These are phyloP conservation scores for Melanotaenia nigrans DNA, from an alignment of 2,797 vertebrate species.

Conservation along the genomic window DNA sequence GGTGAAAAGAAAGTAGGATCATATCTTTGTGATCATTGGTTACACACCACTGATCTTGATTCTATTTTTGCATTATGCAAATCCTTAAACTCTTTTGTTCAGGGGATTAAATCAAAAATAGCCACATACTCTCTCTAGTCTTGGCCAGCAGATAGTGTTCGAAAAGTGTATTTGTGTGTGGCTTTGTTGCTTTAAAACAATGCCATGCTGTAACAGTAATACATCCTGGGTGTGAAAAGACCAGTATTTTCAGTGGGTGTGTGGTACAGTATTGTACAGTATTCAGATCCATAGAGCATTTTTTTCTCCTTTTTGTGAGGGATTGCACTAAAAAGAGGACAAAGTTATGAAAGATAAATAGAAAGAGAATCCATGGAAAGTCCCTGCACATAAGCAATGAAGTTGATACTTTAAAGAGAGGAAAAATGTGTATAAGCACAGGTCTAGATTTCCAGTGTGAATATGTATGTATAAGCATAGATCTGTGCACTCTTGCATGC, in stretches of 20 bases:
- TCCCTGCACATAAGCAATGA: conserved; percentile 81
- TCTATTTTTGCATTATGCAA: conserved; percentile 80
- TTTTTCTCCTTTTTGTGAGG: conserved; percentile 65
- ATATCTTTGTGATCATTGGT: conserved; percentile 69
- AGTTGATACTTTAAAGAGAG: conserved; percentile 67
- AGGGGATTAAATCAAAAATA: conserved; percentile 70
- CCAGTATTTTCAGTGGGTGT: conserved; percentile 57
- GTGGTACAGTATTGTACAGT: conserved; percentile 63
- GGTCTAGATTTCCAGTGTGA: conserved; percentile 51
- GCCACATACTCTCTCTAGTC: conserved; percentile 77
- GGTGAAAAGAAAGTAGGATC: conserved; percentile 70
- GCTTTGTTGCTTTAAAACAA: conserved; percentile 40
- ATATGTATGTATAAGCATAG: conserved; percentile 38
- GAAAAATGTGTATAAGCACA: conserved; percentile 47
- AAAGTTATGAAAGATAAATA: conserved; percentile 84
- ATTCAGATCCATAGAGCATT: conserved; percentile 59
- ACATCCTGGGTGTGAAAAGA: conserved; percentile 57
- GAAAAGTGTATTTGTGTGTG: conserved; percentile 29
- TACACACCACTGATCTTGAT: conserved; percentile 64
- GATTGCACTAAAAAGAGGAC: conserved; percentile 78
- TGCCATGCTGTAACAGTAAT: conserved; percentile 25
- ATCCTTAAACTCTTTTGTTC: conserved; percentile 67
- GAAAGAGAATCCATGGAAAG: conserved; percentile 80
- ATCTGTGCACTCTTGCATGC: conserved; percentile 33
- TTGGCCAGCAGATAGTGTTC: conserved; percentile 44